Percentiles rank a stretch among this genome's conserved stretches.
phyloP scores from a whole-genome alignment of 2,113 vertebrate species.

The Alosa alosa region DNA sequence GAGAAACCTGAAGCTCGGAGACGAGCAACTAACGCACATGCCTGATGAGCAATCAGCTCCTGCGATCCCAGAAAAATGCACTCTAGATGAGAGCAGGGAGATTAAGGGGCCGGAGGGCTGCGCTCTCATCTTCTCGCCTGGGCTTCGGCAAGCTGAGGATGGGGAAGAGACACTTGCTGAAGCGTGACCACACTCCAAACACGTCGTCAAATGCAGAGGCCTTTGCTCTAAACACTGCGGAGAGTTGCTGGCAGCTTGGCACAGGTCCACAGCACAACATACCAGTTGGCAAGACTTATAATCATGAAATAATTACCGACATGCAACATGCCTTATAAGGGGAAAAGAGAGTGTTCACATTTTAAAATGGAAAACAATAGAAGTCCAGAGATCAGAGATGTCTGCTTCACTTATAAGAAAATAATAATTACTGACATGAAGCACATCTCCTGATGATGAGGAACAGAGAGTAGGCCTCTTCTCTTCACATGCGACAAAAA shows the following conservation, averaged over 20 bases:
- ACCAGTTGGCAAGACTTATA: neutral
- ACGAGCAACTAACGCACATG: neutral
- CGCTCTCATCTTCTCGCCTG: neutral
- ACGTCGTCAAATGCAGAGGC: neutral
- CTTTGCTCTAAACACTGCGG: neutral
- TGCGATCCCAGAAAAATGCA: constrained; percentile 26
- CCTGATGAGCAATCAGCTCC: constrained; percentile 14
- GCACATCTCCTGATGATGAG: neutral
- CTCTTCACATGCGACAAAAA: no score
- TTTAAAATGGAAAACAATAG: neutral
- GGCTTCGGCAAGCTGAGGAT: neutral
- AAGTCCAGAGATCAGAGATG: neutral
- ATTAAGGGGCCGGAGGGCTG: constrained; percentile 28
- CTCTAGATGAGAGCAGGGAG: constrained; percentile 32
- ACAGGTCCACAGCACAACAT: neutral
- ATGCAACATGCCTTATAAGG: no score
- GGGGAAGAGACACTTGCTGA: neutral
- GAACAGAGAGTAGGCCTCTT: no score
- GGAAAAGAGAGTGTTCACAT: no score
- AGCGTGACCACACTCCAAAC: neutral
- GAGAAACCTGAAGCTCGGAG: neutral
- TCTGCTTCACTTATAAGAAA: neutral
- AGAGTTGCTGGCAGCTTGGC: neutral
- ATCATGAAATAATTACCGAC: no score
- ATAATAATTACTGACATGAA: neutral